Base-by-base conservation (phyloP, 2,113 vertebrate genomes). In the Platichthys stellatus region DNA sequence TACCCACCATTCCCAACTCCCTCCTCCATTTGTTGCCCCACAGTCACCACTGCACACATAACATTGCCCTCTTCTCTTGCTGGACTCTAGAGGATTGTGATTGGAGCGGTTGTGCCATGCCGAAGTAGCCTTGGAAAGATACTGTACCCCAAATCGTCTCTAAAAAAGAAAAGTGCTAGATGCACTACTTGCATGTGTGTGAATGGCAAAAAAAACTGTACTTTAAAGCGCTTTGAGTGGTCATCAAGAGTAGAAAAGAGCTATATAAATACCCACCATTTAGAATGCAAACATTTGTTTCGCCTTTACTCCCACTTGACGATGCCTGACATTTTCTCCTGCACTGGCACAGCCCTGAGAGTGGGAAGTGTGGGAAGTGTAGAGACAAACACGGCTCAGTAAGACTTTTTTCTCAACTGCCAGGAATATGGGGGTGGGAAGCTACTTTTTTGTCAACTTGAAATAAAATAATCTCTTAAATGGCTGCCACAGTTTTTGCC, bases 321-420 rank as follows among this genome's bases (percentile, higher is more conserved):
- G 72, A 80, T 83, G 80, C 58, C 77, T 86, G 87, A 89, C 81
- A 84, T 89, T 83, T 84, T 85, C 81, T 87, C 76, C 81, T 83
- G 75, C 11, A n/a, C 66, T 82, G 87, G 85, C 85, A 74, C 38
- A 80, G 79, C 70, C 79, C 61, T 13, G 61, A 79, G 79, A 88
- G 82, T 79, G 78, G 75, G 86, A 90, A 75, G 78, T 84, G 90
- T 90, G 82, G 87, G 90, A 92, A 86, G 88, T 88, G 83, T 76
- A 31, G 82, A 87, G 78, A 80, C 76, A 89, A 75, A 72, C 78
- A 81, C n/a, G 57, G 74, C 82, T 88, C 77, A 76, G 74, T 82
- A 75, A 88, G 81, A 76, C 79, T 82, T 83, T n/a, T 82, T 80
- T 62, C 70, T 81, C 78, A 26, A 65, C 59, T 86, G 81, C 64